Conservation (phyloP, 2,113 vertebrate genomes). For the Paradisaea rubra region DNA sequence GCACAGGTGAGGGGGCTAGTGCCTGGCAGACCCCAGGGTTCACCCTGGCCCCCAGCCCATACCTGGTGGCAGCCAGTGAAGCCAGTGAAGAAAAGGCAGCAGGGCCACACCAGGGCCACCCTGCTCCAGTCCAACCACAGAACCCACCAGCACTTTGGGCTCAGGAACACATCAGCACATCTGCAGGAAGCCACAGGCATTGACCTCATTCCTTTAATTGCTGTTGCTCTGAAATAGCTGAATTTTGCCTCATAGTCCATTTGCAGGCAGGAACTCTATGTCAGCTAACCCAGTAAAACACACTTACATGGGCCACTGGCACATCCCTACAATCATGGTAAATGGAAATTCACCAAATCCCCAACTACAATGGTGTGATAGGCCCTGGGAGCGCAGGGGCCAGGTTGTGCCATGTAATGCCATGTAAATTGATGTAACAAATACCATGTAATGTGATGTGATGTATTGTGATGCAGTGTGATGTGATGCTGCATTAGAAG, state of each 20-base stretch:
- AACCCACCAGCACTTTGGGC: background rate
- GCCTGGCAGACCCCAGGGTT: background rate
- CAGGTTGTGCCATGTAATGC: fast-evolving
- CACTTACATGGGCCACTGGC: background rate
- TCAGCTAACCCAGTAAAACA: background rate
- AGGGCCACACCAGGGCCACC: background rate
- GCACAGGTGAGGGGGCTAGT: background rate
- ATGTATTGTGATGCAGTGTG: no score
- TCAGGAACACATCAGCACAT: background rate
- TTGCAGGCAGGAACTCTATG: background rate
- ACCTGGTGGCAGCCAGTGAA: no score
- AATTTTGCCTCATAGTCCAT: background rate
- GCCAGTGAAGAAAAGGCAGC: no score
- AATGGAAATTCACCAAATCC: background rate
- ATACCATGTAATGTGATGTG: fast-evolving
- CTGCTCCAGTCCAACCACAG: background rate
- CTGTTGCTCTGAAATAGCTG: background rate
- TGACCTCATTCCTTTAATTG: background rate
- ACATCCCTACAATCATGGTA: no score
- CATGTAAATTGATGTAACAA: background rate
- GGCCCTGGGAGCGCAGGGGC: background rate
- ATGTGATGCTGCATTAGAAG: background rate
- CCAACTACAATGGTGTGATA: fast-evolving
- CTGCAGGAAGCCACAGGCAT: background rate
- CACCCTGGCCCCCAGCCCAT: background rate